phyloP scores from a whole-genome alignment of 2,797 vertebrate genomes.

The Danionella dracula region DNA sequence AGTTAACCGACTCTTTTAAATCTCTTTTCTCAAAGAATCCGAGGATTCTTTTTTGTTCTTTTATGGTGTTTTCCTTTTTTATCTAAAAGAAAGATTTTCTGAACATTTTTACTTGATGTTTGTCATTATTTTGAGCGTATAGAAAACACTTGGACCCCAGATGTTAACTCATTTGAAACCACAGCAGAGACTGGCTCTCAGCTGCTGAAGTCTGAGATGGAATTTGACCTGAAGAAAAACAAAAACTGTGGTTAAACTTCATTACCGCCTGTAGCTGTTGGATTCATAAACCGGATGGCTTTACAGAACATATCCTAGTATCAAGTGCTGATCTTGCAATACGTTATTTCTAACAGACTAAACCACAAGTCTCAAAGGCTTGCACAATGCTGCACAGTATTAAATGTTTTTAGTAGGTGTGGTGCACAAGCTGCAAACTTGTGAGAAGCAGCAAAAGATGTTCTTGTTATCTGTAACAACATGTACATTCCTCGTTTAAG shows the following conservation, averaged over 20 bases:
- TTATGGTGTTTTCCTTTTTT: not conserved
- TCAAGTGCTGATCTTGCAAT: constrained; percentile 49
- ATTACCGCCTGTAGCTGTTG: constrained; percentile 48
- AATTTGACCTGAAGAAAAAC: constrained; percentile 53
- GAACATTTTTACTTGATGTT: constrained; percentile 22
- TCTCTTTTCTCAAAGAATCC: constrained; percentile 13
- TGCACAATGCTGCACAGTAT: constrained; percentile 38
- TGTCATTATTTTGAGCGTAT: constrained; percentile 22
- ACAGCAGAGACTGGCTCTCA: constrained; percentile 48
- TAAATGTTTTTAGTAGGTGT: constrained; percentile 40
- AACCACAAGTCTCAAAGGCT: constrained; percentile 43
- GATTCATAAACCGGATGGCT: constrained; percentile 52
- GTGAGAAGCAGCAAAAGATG: constrained; percentile 18
- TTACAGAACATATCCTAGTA: constrained; percentile 45
- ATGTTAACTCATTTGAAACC: constrained; percentile 49
- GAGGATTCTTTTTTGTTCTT: not conserved
- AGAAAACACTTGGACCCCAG: constrained; percentile 38
- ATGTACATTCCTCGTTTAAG: constrained; percentile 22
- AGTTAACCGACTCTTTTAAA: not conserved
- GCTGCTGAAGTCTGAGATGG: constrained; percentile 47
- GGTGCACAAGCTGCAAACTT: constrained; percentile 29
- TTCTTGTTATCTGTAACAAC: constrained; percentile 33
- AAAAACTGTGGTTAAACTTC: constrained; percentile 52
- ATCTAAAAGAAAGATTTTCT: not conserved
- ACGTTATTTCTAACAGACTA: constrained; percentile 43